Evolutionary conservation across 1,140 invertebrate genomes (phyloP), one percentile per base, ranked within the genome.

Genomic region (Ips typographus): DNA sequence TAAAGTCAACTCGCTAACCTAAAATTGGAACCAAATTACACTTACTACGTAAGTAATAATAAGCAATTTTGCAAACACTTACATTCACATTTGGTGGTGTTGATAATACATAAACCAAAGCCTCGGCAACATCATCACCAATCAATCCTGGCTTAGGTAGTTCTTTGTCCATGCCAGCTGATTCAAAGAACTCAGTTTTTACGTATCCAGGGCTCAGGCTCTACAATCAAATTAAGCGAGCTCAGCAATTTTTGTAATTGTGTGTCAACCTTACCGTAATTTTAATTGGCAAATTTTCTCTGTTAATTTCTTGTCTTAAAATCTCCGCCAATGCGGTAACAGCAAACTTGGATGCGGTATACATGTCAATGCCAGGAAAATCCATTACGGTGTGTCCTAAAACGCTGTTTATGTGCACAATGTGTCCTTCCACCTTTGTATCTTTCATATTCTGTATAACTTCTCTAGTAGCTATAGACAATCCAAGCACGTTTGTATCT

Each of bases 271-370:
- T 49, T 74, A 82, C 81, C 41, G 82, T 81, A 2, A 86, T 79
- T 75, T 82, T 79, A 60, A 86, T 85, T 37, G 82, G 80, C 40
- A 79, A 81, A 6, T 82, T 81, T 2, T 77, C 62, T 2, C 72
- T 74, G 8, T 73, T 71, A 5, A 87, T 75, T 73, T 87, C 86
- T 40, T 79, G 74, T 7, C 86, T 80, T 47, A 88, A 77, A 40
- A 84, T 84, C 74, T 89, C 86, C 3, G 84, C 83, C 56, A 89
- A 79, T 22, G 85, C 84, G 5, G 80, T 83, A 2, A 89, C 81
- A 3, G 86, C 86, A 76, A 82, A 82, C 76, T 89, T 89, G 7
- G 84, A 85, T 2, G 85, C 85, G 42, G 82, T 77, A 77, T 89
- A 89, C 61, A 88, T 82, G 71, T 84, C 84, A 0, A 81, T 72